phyloP scores from a whole-genome alignment of 1,140 invertebrate species.

The Scaptomyza graminum region DNA sequence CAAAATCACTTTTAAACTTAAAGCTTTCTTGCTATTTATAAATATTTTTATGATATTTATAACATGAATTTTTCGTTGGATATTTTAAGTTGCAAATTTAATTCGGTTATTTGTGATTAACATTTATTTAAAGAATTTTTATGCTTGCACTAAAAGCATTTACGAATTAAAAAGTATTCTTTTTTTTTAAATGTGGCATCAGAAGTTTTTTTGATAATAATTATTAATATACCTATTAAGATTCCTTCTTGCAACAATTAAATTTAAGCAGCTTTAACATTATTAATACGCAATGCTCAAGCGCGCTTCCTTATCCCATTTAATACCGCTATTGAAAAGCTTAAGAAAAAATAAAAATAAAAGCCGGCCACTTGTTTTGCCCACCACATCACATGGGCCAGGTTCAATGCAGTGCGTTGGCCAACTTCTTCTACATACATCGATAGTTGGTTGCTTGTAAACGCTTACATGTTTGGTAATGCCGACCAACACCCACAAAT shows the following conservation, averaged over 20 bases:
- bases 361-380: slow-evolving; percentile 31
- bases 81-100: too few species aligned
- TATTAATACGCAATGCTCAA: not conserved
- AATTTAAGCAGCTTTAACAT: too few species aligned
- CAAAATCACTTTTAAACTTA: slow-evolving; percentile 6
- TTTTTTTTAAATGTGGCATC: too few species aligned
- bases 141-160: too few species aligned
- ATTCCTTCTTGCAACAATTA: too few species aligned
- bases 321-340: not conserved
- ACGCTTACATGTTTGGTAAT: slow-evolving; percentile 37
- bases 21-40: not conserved
- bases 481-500: slow-evolving; percentile 67
- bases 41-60: not conserved
- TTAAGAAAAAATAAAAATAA: not conserved
- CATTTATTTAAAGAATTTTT: too few species aligned
- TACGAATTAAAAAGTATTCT: too few species aligned
- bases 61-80: too few species aligned
- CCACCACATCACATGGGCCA: slow-evolving; percentile 24
- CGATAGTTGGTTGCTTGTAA: slow-evolving; percentile 6
- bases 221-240: too few species aligned
- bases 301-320: not conserved
- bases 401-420: slow-evolving; percentile 38
- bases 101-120: too few species aligned
- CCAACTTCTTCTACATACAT: slow-evolving; percentile 24
- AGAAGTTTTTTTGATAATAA: too few species aligned